Evolutionary conservation across 1,140 invertebrate genomes (phyloP).

Genomic region (Drosophila bifasciata): DNA sequence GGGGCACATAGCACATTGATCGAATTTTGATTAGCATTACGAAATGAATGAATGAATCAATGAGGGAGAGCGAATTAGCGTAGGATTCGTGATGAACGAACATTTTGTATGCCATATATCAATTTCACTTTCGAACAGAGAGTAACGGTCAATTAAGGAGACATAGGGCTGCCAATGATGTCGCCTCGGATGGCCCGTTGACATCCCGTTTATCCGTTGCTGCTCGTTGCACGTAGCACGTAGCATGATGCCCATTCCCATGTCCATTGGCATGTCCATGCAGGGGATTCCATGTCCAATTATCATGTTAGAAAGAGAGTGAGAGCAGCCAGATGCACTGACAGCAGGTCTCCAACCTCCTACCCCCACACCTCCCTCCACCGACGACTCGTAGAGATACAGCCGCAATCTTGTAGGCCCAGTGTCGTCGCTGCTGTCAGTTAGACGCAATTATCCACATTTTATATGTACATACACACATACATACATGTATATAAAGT

Average conservation of each 20-base stretch:
- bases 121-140: conserved; percentile 66
- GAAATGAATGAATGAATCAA: conserved; percentile 44
- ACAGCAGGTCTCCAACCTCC: conserved; percentile 45
- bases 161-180: conserved; percentile 67
- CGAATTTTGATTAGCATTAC: conserved; percentile 54
- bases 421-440: conserved; percentile 39
- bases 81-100: conserved; percentile 39
- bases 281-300: conserved; percentile 61
- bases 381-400: no score
- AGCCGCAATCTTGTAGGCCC: conserved; percentile 7
- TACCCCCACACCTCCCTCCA: conserved; percentile 29
- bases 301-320: conserved; percentile 77
- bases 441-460: conserved; percentile 76
- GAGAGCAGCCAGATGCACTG: conserved; percentile 57
- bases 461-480: no score
- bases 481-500: no score
- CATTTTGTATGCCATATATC: conserved; percentile 32
- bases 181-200: conserved; percentile 40
- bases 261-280: conserved; percentile 39
- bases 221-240: no score
- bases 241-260: conserved; percentile 31
- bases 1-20: conserved; percentile 23
- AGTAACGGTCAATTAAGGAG: conserved; percentile 60
- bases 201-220: background rate
- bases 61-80: conserved; percentile 39